Evolutionary conservation across 2,888 invertebrate species (phyloP), one percentile per base, ranked within the genome.

Genomic region (Rhimphoctona megacephalus): DNA sequence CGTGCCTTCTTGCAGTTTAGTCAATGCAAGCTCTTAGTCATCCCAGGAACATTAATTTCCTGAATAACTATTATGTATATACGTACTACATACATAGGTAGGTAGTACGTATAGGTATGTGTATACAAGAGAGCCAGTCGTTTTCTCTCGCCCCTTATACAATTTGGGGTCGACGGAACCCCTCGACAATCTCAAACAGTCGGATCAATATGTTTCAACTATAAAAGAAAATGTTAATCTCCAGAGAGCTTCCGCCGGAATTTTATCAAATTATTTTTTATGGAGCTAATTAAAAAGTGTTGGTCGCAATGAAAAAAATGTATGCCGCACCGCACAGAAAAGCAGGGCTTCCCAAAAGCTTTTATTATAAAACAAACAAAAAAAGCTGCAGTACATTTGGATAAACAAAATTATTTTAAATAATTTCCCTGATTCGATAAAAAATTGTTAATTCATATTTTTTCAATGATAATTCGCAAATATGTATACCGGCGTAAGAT

Each of bases 31-130:
- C 88, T 89, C 90, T 91, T 89, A 89, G 90, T 90, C 91, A 88
- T 84, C 89, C 84, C 17, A 79, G 36, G 33, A 74, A 67, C 88
- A 89, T 91, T 90, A 90, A 91, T 91, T 91, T 87, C 87, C 79
- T 79, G 64, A 86, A 85, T 87, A 22, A 54, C 54, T 54, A 8
- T 89, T 81, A 86, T 87, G 83, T 86, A 72, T 76, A 25, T 46
- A 43, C 8, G 8, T 64, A 39, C 17, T 39, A 22, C 5, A 33
- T 5, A 33, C 5, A 33, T 33, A 33, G 3, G 33, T 33, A 33
- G 33, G 39, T 33, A 33, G 33, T 33, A 33, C 33, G 33, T 33
- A 33, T 33, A 33, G 5, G 33, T 43, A 14, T 43, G 2, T 9
- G 11, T 43, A 43, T 30, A 52, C 39, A 81, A 73, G 67, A 39